These are phyloP conservation scores for Pristionchus fissidentatus DNA, from an alignment of 2,888 invertebrate genomes.

Conservation along the genomic window DNA sequence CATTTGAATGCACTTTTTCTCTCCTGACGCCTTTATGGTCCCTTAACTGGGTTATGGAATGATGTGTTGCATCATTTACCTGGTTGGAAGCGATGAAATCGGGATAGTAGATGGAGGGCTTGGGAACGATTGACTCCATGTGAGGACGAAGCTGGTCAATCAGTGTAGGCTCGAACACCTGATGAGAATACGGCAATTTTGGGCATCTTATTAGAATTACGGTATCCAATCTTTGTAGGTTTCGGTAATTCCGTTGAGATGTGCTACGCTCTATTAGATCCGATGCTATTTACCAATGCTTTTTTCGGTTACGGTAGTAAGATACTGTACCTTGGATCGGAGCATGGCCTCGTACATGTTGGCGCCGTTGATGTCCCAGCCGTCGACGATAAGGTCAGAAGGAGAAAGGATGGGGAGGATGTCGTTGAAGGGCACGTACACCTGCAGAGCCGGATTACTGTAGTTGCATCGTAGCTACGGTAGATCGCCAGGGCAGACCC, in stretches of 20 bases:
- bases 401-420: constrained; percentile 91
- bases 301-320: neutral
- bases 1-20: neutral
- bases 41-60: neutral
- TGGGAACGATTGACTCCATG: constrained; percentile 85
- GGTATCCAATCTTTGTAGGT: neutral
- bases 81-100: constrained; percentile 98
- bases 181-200: neutral
- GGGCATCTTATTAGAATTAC: too few species aligned
- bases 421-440: constrained; percentile 85
- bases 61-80: constrained; percentile 76
- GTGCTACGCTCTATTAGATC: neutral
- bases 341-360: constrained; percentile 90
- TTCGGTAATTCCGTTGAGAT: neutral
- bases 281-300: neutral
- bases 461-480: neutral
- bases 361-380: constrained; percentile 82
- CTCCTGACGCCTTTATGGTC: neutral
- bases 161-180: constrained; percentile 77
- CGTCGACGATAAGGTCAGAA: constrained; percentile 89
- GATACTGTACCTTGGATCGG: constrained; percentile 88
- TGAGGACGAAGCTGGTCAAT: constrained; percentile 80
- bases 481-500: neutral
- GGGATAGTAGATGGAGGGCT: constrained; percentile 88
- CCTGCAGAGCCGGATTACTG: constrained; percentile 76